Percentiles rank a stretch among this genome's conserved stretches.
Evolutionary conservation across 2,797 vertebrate species (phyloP).

Genomic region (Cyprinella venusta): DNA sequence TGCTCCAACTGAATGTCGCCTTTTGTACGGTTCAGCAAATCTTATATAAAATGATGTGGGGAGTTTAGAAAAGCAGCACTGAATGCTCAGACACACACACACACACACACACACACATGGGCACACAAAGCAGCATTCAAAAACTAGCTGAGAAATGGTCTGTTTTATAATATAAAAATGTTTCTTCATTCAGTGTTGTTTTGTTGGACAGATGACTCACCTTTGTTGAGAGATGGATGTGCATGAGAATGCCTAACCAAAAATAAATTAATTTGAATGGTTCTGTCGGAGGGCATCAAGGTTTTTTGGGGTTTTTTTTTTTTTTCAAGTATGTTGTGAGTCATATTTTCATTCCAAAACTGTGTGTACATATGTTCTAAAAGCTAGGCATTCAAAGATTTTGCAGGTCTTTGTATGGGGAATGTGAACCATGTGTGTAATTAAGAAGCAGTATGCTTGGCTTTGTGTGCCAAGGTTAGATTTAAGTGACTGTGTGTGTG

Average conservation of each 20-base stretch:
- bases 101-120: not conserved
- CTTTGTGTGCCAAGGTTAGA: slow-evolving; percentile 13
- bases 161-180: slow-evolving; percentile 10
- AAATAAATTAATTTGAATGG: slow-evolving; percentile 4
- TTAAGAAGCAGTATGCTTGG: not conserved
- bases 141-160: not conserved
- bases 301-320: not conserved
- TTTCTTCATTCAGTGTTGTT: slow-evolving; percentile 32
- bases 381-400: not conserved
- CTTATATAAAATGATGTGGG: slow-evolving; percentile 45
- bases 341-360: slow-evolving; percentile 1
- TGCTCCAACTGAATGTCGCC: slow-evolving; percentile 21
- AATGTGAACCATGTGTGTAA: not conserved
- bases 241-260: not conserved
- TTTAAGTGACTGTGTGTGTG: not conserved
- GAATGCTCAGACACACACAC: slow-evolving; percentile 27
- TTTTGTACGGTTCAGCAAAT: slow-evolving; percentile 47
- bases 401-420: not conserved
- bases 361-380: not conserved
- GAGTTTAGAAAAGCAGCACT: slow-evolving; percentile 39
- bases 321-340: not conserved
- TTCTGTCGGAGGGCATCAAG: not conserved
- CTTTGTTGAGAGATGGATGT: slow-evolving; percentile 31
- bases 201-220: slow-evolving; percentile 40
- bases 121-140: slow-evolving; percentile 7